Evolutionary conservation across 2,888 invertebrate species (phyloP), one percentile per base, ranked within the genome.

Genomic region (Apodemia mormo): DNA sequence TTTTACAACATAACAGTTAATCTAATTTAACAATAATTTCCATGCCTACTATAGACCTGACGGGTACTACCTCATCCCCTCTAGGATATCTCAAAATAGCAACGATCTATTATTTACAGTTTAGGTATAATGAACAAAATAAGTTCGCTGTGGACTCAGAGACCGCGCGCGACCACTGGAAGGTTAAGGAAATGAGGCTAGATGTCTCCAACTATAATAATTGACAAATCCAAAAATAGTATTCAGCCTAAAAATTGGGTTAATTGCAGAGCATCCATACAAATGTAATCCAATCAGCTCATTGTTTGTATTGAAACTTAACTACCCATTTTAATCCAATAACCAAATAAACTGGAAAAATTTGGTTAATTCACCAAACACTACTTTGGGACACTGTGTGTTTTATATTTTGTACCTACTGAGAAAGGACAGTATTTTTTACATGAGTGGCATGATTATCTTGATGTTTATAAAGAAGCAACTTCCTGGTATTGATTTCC

Each of bases 221-320:
- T 45, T 14, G 14, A 14, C 45, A 45, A 45, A 14, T 45, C 61
- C 12, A 5, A 61, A 61, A 61, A 33, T 30, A 33, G 61, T 30
- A 6, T 61, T 49, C 45, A n/a, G 12, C 61, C 29, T 33, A 14
- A 33, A 61, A 30, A 30, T 61, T 33, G 33, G 61, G 61, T 33
- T 61, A 9, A 61, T 61, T 33, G 14, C 12, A 33, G 61, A 30
- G 61, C 12, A 61, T 6, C 61, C 61, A 33, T 33, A 61, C 30
- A 61, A 61, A 33, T 30, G 33, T 61, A 61, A 61, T 61, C 61
- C 61, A 61, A 61, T 61, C 61, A 61, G 61, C 33, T 33, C 12
- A 61, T 61, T 61, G 61, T 33, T 61, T 61, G 61, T 61, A 33
- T 61, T 30, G 61, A 61, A 61, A 61, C 33, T 61, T 61, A 61